Conservation (phyloP, 2,888 invertebrate species). For the Gnatocerus cornutus region DNA sequence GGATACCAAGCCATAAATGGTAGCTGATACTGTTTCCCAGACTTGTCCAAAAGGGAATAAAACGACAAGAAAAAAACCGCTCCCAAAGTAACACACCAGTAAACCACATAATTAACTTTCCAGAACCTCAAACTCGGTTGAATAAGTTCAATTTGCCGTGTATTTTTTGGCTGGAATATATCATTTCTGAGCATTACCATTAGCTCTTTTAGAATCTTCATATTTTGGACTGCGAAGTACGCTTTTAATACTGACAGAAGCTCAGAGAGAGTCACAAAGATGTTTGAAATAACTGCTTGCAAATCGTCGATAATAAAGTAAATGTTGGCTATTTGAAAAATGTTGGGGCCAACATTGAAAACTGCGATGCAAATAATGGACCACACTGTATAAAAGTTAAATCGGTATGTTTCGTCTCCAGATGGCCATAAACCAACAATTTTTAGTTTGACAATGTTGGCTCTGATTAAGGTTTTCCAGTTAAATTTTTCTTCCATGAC, state of each 20-base stretch:
- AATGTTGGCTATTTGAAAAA: constrained; percentile 27
- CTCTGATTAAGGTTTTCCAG: constrained; percentile 9
- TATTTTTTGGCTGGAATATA: constrained; percentile 25
- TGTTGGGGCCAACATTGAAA: constrained; percentile 13
- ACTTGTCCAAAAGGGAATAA: constrained; percentile 18
- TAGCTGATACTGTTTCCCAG: background rate
- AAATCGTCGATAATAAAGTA: constrained; percentile 20
- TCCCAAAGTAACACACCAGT: constrained; percentile 11
- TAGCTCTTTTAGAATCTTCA: constrained; percentile 9
- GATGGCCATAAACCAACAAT: constrained; percentile 17
- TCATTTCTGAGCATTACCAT: constrained; percentile 13
- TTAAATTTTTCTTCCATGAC: constrained; percentile 6
- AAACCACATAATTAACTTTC: constrained; percentile 14
- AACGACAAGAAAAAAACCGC: constrained; percentile 13
- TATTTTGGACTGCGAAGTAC: constrained; percentile 17
- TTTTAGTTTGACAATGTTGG: constrained; percentile 15
- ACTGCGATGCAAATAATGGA: background rate
- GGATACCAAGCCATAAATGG: constrained; percentile 41
- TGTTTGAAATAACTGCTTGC: constrained; percentile 9
- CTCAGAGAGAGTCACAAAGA: background rate
- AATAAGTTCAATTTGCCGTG: constrained; percentile 28
- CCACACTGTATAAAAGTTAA: constrained; percentile 7
- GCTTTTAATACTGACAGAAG: constrained; percentile 6
- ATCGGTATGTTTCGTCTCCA: constrained; percentile 1
- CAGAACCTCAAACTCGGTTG: constrained; percentile 1